phyloP scores from a whole-genome alignment of 2,888 invertebrate species.

The Clivina fossor region DNA sequence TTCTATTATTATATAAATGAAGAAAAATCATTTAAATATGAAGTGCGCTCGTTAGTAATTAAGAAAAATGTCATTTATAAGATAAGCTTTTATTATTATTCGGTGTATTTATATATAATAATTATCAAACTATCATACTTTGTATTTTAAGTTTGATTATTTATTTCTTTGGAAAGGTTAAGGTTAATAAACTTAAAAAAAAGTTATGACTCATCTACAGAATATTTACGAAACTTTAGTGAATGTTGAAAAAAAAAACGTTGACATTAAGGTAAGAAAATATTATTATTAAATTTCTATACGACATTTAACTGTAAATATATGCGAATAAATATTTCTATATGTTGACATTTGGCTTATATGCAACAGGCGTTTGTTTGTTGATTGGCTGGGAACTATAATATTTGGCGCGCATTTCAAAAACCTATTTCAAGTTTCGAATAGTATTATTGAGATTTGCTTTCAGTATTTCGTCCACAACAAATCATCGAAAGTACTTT shows the following conservation, averaged over 20 bases:
- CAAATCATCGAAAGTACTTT: constrained; percentile 47
- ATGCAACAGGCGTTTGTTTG: constrained; percentile 32
- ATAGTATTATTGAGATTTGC: constrained; percentile 35
- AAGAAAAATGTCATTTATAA: constrained; percentile 9
- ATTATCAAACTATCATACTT: constrained; percentile 7
- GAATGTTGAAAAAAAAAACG: constrained; percentile 6
- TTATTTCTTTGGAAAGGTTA: constrained; percentile 25
- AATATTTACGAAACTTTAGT: constrained; percentile 4
- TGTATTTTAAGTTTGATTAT: not conserved
- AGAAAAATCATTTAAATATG: constrained; percentile 10
- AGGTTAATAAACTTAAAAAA: constrained; percentile 29
- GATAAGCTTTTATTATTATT: constrained; percentile 7
- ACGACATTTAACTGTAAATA: not conserved
- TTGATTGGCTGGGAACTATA: constrained; percentile 11
- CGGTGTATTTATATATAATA: not conserved
- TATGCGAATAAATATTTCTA: constrained; percentile 2
- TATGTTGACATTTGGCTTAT: constrained; percentile 29
- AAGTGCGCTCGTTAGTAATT: constrained; percentile 26
- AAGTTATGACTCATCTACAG: constrained; percentile 27
- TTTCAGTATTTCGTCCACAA: constrained; percentile 49
- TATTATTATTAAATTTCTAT: constrained; percentile 8
- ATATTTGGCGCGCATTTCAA: constrained; percentile 3
- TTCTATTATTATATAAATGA: constrained; percentile 7
- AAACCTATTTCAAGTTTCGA: not conserved
- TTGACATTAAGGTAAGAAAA: constrained; percentile 7